Percentiles rank a stretch among this genome's conserved stretches.
phyloP scores from a whole-genome alignment of 2,888 invertebrate genomes.

The Pyralis farinalis region DNA sequence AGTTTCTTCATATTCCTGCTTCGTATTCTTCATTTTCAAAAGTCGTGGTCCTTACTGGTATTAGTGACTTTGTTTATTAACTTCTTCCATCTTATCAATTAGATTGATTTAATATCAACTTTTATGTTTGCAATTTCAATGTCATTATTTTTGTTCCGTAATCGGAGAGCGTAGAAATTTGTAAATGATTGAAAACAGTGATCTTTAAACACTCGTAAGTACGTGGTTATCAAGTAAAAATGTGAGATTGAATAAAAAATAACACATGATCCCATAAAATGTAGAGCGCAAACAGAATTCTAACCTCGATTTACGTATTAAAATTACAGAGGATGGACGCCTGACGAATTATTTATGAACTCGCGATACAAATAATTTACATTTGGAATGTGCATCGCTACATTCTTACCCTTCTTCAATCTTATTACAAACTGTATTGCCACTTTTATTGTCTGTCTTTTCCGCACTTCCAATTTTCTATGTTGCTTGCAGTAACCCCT shows the following conservation, averaged over 20 bases:
- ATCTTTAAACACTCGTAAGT: no score
- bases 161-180: no score
- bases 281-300: constrained; percentile 14
- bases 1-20: no score
- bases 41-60: no score
- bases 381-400: constrained; percentile 4
- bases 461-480: not conserved
- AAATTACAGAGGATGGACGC: constrained; percentile 19
- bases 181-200: no score
- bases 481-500: not conserved
- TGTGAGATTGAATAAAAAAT: not conserved
- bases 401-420: not conserved
- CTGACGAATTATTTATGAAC: constrained; percentile 19
- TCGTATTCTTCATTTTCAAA: no score
- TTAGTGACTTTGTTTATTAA: no score
- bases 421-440: not conserved
- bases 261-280: constrained; percentile 1
- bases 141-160: no score
- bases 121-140: no score
- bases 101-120: no score
- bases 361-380: constrained; percentile 16
- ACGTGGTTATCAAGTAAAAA: no score
- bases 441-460: not conserved
- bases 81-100: no score
- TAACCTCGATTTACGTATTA: constrained; percentile 16